Evolutionary conservation across 1,140 invertebrate species (phyloP).

Genomic region (Lysiphlebus fabarum): DNA sequence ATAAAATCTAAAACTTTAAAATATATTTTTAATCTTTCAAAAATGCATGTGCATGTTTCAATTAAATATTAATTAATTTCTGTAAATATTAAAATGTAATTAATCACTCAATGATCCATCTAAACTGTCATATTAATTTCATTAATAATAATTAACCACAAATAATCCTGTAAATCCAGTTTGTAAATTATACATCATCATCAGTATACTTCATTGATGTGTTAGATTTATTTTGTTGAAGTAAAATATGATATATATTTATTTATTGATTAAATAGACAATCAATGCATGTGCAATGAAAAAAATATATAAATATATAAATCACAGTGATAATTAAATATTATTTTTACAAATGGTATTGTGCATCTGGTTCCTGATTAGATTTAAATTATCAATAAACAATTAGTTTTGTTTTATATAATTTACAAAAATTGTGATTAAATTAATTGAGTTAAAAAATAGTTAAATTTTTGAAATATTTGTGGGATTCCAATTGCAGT

Average conservation of each 20-base stretch:
- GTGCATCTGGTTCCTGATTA: slow-evolving; percentile 52
- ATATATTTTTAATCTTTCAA: too few relatives aligned
- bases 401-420: background rate
- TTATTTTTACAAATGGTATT: too few relatives aligned
- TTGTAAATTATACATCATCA: background rate
- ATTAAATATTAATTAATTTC: too few relatives aligned
- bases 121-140: too few relatives aligned
- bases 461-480: too few relatives aligned
- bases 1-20: too few relatives aligned
- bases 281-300: background rate
- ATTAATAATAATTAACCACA: background rate
- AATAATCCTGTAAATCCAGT: slow-evolving; percentile 4
- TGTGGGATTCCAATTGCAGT: too few relatives aligned
- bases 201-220: background rate
- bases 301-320: slow-evolving; percentile 20
- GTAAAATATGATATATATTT: too few relatives aligned
- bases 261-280: background rate
- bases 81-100: too few relatives aligned
- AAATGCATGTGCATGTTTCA: too few relatives aligned
- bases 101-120: too few relatives aligned
- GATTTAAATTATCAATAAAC: slow-evolving; percentile 13
- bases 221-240: background rate
- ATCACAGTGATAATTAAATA: too few relatives aligned
- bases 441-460: slow-evolving; percentile 4
- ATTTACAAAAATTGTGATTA: slow-evolving; percentile 9